Conservation (phyloP, 2,888 invertebrate genomes). For the Cosmia pyralina region DNA sequence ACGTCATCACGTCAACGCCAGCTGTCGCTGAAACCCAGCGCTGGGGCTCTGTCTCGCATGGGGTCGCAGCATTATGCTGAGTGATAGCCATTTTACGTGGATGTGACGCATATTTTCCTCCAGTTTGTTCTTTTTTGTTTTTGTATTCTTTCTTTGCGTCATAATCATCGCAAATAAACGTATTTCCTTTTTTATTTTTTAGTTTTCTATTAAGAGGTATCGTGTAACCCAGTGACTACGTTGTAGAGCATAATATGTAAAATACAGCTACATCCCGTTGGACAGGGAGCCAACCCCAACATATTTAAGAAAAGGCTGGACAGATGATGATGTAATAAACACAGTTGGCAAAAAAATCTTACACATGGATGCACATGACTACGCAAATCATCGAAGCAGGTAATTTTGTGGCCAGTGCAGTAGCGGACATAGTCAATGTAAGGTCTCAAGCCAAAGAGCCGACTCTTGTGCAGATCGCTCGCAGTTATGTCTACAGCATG, state of each 20-base stretch:
- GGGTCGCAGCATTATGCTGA: too few species aligned
- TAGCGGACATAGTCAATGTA: slow-evolving; percentile 95
- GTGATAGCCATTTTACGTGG: too few species aligned
- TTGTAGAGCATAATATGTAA: background rate
- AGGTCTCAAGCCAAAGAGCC: slow-evolving; percentile 94
- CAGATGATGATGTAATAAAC: background rate
- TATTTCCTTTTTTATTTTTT: too few species aligned
- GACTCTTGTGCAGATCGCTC: slow-evolving; percentile 77
- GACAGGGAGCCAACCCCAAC: background rate
- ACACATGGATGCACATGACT: slow-evolving; percentile 90
- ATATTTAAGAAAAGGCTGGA: background rate
- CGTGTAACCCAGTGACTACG: too few species aligned
- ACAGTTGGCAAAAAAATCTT: slow-evolving; percentile 23
- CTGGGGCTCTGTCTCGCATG: too few species aligned
- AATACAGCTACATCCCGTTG: background rate
- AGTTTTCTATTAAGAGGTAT: too few species aligned
- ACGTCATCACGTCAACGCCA: too few species aligned
- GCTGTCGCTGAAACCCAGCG: too few species aligned
- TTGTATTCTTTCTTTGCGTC: too few species aligned
- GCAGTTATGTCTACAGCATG: slow-evolving; percentile 59
- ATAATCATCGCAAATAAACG: too few species aligned
- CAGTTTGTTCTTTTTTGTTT: too few species aligned
- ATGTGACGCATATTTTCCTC: too few species aligned
- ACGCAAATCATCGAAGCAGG: slow-evolving; percentile 92
- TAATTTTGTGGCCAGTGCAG: slow-evolving; percentile 92